Evolutionary conservation across 2,113 vertebrate species (phyloP).

Genomic region (Aldabrachelys gigantea): DNA sequence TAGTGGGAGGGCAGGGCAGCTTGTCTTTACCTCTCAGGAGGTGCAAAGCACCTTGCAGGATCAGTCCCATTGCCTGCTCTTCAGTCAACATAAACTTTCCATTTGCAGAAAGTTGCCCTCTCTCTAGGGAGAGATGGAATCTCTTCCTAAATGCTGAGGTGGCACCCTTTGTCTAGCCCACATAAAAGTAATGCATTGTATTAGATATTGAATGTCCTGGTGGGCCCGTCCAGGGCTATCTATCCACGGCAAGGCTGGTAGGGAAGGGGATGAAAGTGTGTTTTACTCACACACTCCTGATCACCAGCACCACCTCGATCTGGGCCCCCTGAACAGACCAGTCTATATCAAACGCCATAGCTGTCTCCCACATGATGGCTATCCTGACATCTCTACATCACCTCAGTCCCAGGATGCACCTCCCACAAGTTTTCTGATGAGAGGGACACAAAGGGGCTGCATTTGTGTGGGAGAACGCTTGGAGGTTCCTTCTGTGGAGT

Average conservation of each 20-base stretch:
- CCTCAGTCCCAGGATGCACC: background rate
- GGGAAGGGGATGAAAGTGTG: background rate
- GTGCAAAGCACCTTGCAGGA: background rate
- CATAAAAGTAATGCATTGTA: background rate
- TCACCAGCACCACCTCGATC: background rate
- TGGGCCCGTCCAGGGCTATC: background rate
- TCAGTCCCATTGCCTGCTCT: background rate
- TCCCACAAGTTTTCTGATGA: background rate
- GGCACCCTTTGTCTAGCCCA: background rate
- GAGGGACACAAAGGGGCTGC: background rate
- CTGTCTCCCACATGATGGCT: background rate
- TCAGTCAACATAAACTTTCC: accelerated
- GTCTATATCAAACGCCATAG: background rate
- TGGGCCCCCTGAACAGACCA: background rate
- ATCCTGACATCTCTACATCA: background rate
- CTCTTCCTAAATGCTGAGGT: background rate
- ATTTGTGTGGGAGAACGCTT: background rate
- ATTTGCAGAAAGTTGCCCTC: background rate
- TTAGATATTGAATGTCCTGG: background rate
- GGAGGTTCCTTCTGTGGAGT: background rate
- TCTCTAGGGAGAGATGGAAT: accelerated
- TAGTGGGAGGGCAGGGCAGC: background rate
- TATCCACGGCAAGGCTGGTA: background rate
- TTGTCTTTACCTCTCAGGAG: background rate
- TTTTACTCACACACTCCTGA: background rate